phyloP scores from a whole-genome alignment of 2,888 invertebrate genomes.

The Sesia apiformis region DNA sequence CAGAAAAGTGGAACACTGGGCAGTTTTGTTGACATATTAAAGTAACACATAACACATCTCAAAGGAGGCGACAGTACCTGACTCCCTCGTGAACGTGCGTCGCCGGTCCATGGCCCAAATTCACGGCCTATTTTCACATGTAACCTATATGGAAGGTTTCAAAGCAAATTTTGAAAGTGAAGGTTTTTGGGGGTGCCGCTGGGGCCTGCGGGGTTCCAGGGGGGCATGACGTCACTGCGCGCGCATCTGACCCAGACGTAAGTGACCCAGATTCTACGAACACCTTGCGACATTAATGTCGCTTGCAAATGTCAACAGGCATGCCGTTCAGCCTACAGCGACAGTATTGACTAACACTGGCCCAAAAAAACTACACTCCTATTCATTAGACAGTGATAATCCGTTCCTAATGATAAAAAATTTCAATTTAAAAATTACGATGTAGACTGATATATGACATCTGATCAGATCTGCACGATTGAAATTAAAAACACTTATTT shows the following conservation, averaged over 20 bases:
- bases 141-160: no score
- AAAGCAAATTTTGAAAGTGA: slow-evolving; percentile 35
- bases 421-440: neutral
- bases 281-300: slow-evolving; percentile 43
- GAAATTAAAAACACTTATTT: no score
- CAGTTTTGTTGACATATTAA: no score
- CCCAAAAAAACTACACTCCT: slow-evolving; percentile 8
- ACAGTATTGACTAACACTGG: slow-evolving; percentile 39
- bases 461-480: no score
- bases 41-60: no score
- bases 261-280: slow-evolving; percentile 48
- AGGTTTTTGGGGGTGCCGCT: slow-evolving; percentile 37
- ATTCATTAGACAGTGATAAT: no score
- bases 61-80: no score
- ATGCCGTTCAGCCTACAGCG: slow-evolving; percentile 21
- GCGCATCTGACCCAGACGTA: slow-evolving; percentile 46
- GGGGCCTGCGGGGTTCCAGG: slow-evolving; percentile 16
- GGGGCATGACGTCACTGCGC: slow-evolving; percentile 56
- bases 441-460: no score
- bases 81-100: no score
- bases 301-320: slow-evolving; percentile 55
- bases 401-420: neutral
- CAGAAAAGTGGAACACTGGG: no score
- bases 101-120: no score
- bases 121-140: no score